These are phyloP conservation scores for Cataglyphis cursor DNA, from an alignment of 2,888 invertebrate species.

Conservation along the genomic window DNA sequence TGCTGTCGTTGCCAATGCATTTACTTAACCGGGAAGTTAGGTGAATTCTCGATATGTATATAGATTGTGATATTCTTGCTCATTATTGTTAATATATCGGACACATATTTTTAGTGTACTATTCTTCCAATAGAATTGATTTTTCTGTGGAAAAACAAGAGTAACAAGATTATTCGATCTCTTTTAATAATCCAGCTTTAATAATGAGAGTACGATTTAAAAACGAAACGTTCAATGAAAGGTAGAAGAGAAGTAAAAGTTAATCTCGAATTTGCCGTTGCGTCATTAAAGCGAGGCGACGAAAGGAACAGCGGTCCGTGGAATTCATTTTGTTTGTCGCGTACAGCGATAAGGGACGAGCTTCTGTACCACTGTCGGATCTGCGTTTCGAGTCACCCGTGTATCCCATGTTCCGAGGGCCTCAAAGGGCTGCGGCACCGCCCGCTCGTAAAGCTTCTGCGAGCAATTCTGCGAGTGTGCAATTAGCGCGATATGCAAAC, in stretches of 20 bases:
- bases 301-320: background rate
- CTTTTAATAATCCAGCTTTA: background rate
- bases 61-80: background rate
- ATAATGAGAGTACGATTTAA: background rate
- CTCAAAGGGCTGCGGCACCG: constrained; percentile 9
- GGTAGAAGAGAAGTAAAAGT: background rate
- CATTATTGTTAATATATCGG: constrained; percentile 21
- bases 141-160: background rate
- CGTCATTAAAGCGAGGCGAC: background rate
- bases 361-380: constrained; percentile 45
- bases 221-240: background rate
- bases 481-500: constrained; percentile 43
- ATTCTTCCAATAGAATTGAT: background rate
- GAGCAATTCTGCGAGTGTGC: background rate
- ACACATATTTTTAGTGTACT: constrained; percentile 6
- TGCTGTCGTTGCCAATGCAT: constrained; percentile 33
- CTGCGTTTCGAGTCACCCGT: constrained; percentile 36
- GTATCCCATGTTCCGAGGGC: constrained; percentile 11
- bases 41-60: constrained; percentile 7
- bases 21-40: constrained; percentile 40
- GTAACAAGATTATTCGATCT: background rate
- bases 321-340: constrained; percentile 69
- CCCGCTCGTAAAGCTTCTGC: constrained; percentile 33
- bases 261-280: constrained; percentile 6
- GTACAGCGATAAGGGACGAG: constrained; percentile 56